Evolutionary conservation across 2,888 invertebrate genomes (phyloP).

Genomic region (Halictus quadricinctus): DNA sequence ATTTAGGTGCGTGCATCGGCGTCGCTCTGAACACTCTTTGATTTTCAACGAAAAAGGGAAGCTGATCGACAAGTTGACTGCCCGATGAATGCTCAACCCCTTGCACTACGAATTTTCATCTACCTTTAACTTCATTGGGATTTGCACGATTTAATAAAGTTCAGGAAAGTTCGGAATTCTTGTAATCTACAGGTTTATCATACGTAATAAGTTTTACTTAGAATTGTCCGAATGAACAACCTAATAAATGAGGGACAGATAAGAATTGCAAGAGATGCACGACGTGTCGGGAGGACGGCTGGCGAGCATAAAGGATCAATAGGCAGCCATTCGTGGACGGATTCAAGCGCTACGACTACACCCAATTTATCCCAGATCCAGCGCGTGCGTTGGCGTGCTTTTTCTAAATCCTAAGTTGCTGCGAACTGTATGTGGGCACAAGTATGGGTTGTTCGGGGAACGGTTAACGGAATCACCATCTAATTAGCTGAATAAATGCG

Average conservation of each 20-base stretch:
- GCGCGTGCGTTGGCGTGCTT: conserved; percentile 11
- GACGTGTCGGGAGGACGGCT: background rate
- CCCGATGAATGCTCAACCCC: background rate
- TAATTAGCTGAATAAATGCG: background rate
- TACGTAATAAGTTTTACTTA: too few species aligned
- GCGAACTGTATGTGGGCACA: background rate
- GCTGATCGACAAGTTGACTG: too few species aligned
- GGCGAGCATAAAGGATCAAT: conserved; percentile 23
- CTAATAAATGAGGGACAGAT: background rate
- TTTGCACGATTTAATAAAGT: too few species aligned
- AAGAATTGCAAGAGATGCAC: background rate
- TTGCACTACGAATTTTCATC: too few species aligned
- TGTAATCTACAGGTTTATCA: too few species aligned
- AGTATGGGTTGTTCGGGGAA: background rate
- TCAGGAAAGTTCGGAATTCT: too few species aligned
- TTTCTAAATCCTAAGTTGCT: background rate
- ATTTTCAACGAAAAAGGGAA: background rate
- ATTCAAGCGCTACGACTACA: conserved; percentile 39
- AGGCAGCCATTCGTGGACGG: conserved; percentile 46
- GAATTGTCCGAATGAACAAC: too few species aligned
- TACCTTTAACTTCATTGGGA: too few species aligned
- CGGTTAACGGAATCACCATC: background rate
- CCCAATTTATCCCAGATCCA: conserved; percentile 42
- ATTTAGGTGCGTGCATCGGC: background rate
- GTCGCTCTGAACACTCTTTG: background rate